phyloP scores from a whole-genome alignment of 2,797 vertebrate species.

The Myotis myotis region DNA sequence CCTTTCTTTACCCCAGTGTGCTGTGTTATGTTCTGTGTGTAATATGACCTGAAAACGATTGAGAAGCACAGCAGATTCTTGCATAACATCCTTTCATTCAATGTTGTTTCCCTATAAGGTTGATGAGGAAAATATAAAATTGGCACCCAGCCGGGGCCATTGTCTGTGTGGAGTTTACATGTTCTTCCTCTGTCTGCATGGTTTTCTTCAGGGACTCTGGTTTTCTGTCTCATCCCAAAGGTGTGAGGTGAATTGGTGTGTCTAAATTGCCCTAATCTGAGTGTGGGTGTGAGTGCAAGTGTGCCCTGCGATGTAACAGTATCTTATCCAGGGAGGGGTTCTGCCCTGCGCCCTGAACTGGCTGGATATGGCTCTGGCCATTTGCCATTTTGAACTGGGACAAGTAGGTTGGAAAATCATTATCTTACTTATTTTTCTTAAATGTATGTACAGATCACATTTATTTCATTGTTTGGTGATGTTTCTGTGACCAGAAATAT shows the following conservation, averaged over 20 bases:
- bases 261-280: not conserved
- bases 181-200: not conserved
- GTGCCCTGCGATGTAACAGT: not conserved
- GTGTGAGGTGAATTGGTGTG: not conserved
- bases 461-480: not conserved
- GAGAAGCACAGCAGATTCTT: not conserved
- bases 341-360: not conserved
- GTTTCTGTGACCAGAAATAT: not conserved
- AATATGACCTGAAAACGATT: not conserved
- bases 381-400: not conserved
- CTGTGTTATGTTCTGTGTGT: not conserved
- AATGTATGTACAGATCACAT: not conserved
- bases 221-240: not conserved
- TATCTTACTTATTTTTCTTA: not conserved
- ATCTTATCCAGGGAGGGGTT: not conserved
- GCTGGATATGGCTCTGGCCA: not conserved
- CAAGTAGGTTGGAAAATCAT: not conserved
- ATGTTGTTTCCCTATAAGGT: not conserved
- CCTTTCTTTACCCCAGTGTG: not conserved
- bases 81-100: not conserved
- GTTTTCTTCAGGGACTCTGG: not conserved
- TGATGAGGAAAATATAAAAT: not conserved
- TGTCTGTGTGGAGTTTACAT: not conserved
- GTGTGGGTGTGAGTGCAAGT: not conserved
- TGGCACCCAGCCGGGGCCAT: not conserved